phyloP scores from a whole-genome alignment of 2,888 invertebrate species.

The Celastrina argiolus region DNA sequence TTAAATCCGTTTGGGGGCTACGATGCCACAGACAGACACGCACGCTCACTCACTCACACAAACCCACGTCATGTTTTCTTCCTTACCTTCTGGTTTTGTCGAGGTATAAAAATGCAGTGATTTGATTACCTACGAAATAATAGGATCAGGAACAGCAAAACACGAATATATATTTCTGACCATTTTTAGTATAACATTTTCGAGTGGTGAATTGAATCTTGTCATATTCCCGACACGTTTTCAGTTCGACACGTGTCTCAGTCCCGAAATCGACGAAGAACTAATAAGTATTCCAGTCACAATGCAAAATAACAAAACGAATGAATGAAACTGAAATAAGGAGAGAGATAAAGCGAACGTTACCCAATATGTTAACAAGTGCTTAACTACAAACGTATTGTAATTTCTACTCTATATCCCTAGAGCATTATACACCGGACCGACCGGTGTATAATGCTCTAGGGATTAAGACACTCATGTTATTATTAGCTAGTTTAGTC shows the following conservation, averaged over 20 bases:
- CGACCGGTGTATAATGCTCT: background rate
- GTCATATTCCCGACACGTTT: slow-evolving; percentile 14
- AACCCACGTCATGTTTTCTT: too few species aligned
- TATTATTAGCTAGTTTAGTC: background rate
- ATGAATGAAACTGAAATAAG: slow-evolving; percentile 19
- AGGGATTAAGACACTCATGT: background rate
- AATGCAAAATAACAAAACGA: slow-evolving; percentile 8
- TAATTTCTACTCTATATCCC: too few species aligned
- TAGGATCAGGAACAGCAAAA: background rate
- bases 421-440: too few species aligned
- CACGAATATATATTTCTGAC: background rate
- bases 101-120: too few species aligned
- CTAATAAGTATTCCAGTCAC: slow-evolving; percentile 18
- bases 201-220: slow-evolving; percentile 1
- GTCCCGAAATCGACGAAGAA: background rate
- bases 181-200: background rate
- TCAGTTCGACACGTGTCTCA: slow-evolving; percentile 7
- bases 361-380: background rate
- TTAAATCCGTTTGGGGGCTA: too few species aligned
- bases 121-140: background rate
- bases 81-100: too few species aligned
- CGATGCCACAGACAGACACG: too few species aligned
- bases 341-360: background rate
- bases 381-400: background rate
- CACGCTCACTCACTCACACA: too few species aligned